A percentile compares a stretch with the other conserved stretches of the same genome.
Conservation (phyloP, 2,888 invertebrate genomes). For the Drosophila pegasa region DNA sequence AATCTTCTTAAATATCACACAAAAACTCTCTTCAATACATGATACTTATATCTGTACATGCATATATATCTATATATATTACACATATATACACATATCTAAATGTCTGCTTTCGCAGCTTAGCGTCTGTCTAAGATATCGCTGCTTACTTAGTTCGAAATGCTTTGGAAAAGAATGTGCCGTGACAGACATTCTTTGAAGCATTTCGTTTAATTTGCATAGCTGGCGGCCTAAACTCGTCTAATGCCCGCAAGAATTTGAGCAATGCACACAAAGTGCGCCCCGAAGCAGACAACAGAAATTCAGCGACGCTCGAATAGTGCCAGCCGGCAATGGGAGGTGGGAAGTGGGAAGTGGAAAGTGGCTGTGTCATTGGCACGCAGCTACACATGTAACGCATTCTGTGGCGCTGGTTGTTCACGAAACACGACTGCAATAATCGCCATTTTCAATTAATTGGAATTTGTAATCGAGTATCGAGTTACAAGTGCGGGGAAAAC, state of each 20-base stretch:
- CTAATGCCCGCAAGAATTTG: conserved; percentile 71
- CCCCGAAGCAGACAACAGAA: conserved; percentile 44
- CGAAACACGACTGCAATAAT: conserved; percentile 65
- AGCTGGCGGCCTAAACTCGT: conserved; percentile 30
- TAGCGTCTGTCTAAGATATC: background rate
- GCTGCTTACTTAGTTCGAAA: conserved; percentile 16
- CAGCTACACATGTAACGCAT: conserved; percentile 30
- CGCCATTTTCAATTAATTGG: conserved; percentile 82
- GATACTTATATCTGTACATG: too few species aligned
- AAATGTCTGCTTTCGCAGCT: conserved; percentile 9
- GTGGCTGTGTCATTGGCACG: conserved; percentile 4
- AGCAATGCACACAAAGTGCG: conserved; percentile 49
- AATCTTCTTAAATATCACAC: too few species aligned
- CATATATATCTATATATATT: too few species aligned
- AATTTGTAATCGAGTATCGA: conserved; percentile 81
- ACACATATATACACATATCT: too few species aligned
- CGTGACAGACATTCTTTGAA: conserved; percentile 55
- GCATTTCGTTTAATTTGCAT: conserved; percentile 61
- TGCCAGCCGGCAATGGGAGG: background rate
- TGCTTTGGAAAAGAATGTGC: conserved; percentile 59
- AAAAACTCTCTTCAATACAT: too few species aligned
- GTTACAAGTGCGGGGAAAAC: conserved; percentile 61
- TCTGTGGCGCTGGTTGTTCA: conserved; percentile 19
- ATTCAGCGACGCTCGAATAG: conserved; percentile 6
- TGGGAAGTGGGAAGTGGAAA: background rate